Evolutionary conservation across 2,888 invertebrate species (phyloP), one percentile per base, ranked within the genome.

Genomic region (Chamaedrilus cognettii): DNA sequence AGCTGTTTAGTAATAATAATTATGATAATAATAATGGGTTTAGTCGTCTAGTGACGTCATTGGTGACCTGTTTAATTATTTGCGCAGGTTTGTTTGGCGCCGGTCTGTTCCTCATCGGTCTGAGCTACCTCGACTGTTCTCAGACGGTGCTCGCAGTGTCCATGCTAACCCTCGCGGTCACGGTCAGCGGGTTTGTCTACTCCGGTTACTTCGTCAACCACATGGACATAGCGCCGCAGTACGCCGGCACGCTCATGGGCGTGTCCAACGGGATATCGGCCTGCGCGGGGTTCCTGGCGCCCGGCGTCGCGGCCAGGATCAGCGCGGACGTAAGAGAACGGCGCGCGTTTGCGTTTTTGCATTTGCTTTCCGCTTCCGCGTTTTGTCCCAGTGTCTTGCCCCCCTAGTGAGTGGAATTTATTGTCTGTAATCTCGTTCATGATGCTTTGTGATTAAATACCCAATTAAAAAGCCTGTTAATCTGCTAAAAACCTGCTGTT

Each of bases 191-290:
- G 1, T 72, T 76, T 52, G 78, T 79, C 66, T 83, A 79, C 75
- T 77, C 79, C 66, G 83, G 83, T 28, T 82, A 75, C 74, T 69
- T 81, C 19, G 79, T 83, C 66, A 84, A 84, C 70, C 82, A 80
- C 68, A 81, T 83, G 71, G 84, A 84, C 72, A 78, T 84, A 64
- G 83, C 82, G 32, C 83, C 83, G 7, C 75, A 76, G 5, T 82
- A 77, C 69, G 82, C 83, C 28, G 83, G 83, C 0, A 79, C 82
- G 11, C 67, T 83, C 59, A 81, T 82, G 72, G 83, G 82, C 7
- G 77, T 83, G 32, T 75, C 79, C n/a, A 84, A 83, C 72, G 79
- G 82, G 11, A 72, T 82, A 33, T 82, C 80, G n/a, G 77, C 82
- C 26, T 75, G 80, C 2, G 78, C 83, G 15, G 83, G 83, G 7